These are phyloP conservation scores for Sylvilagus bachmani DNA, from an alignment of 2,113 vertebrate species.

Conservation along the genomic window DNA sequence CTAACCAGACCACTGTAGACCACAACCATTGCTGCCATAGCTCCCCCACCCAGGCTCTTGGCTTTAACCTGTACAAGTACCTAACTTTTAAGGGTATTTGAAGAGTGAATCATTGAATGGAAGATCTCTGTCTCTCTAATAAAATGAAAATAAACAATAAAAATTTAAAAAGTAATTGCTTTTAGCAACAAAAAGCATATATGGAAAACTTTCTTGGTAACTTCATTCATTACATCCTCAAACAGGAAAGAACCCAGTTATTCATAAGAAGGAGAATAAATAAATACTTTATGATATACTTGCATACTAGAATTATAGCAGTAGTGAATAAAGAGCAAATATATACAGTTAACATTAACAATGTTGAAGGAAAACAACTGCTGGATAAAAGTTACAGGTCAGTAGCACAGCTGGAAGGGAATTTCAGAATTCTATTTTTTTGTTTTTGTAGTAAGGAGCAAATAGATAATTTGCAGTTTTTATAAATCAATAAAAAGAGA, in stretches of 20 bases:
- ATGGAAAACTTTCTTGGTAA: background rate
- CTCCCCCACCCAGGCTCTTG: too few species aligned
- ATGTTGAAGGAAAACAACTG: background rate
- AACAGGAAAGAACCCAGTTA: background rate
- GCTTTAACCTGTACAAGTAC: too few species aligned
- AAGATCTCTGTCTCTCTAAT: too few species aligned
- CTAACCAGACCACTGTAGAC: too few species aligned
- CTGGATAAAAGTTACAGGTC: background rate
- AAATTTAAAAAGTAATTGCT: background rate
- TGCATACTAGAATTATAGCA: background rate
- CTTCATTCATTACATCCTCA: background rate
- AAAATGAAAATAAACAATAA: too few species aligned
- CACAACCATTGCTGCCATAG: too few species aligned
- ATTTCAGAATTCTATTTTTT: slow-evolving; percentile 28
- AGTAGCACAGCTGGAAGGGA: background rate
- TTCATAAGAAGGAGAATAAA: background rate
- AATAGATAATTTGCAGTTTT: slow-evolving; percentile 21
- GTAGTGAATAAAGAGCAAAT: background rate
- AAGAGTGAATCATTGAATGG: too few species aligned
- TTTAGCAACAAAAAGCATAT: background rate
- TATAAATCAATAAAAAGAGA: background rate
- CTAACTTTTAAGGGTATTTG: too few species aligned
- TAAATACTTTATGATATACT: background rate
- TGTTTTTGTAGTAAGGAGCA: background rate
- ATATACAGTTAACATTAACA: background rate